Conservation (phyloP, 2,888 invertebrate species). For the Eugnorisma glareosa region DNA sequence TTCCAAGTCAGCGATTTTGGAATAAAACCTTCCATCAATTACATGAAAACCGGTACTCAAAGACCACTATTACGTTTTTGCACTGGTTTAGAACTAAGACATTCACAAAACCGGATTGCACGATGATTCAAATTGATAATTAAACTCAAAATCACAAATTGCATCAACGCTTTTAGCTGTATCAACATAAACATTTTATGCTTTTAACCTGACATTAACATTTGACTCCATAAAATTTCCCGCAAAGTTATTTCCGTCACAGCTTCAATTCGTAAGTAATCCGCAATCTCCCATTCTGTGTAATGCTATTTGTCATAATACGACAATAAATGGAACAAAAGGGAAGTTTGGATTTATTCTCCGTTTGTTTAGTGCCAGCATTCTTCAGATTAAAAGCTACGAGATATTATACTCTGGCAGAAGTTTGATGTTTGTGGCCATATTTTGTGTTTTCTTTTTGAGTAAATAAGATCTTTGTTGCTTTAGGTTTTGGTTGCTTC, state of each 20-base stretch:
- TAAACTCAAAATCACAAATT: neutral
- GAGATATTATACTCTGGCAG: slow-evolving; percentile 36
- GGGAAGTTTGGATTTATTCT: slow-evolving; percentile 56
- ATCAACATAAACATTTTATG: slow-evolving; percentile 19
- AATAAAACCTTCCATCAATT: neutral
- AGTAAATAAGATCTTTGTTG: slow-evolving; percentile 30
- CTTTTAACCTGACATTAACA: slow-evolving; percentile 5
- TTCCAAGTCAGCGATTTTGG: neutral
- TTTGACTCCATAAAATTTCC: slow-evolving; percentile 24
- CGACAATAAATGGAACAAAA: slow-evolving; percentile 61
- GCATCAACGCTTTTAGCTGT: neutral
- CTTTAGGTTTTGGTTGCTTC: neutral
- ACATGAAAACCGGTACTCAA: neutral
- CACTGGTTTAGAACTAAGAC: neutral
- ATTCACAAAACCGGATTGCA: neutral
- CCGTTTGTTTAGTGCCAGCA: slow-evolving; percentile 53
- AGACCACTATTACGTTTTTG: neutral
- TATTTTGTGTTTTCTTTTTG: slow-evolving; percentile 41
- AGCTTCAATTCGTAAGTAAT: slow-evolving; percentile 40
- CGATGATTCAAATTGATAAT: neutral
- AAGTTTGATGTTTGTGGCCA: slow-evolving; percentile 46
- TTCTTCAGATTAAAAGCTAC: slow-evolving; percentile 59
- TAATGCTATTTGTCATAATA: slow-evolving; percentile 58
- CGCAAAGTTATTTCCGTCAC: slow-evolving; percentile 6
- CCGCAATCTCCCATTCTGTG: slow-evolving; percentile 37